phyloP scores from a whole-genome alignment of 2,797 vertebrate species.

The Numenius phaeopus region DNA sequence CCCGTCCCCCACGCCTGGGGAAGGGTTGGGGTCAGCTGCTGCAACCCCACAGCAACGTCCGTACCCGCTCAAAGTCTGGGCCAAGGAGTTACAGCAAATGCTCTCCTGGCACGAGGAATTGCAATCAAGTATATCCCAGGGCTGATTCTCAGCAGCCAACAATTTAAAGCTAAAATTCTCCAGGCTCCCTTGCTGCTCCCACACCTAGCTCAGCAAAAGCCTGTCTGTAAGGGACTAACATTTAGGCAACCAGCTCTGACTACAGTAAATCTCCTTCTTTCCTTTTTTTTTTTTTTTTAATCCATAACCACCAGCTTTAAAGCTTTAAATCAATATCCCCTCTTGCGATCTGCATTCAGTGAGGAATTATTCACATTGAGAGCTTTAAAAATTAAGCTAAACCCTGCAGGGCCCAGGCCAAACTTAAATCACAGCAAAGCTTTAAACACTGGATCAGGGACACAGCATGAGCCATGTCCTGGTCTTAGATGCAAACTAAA shows the following conservation, averaged over 20 bases:
- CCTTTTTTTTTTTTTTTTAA: conserved; percentile 29
- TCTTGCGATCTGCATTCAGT: conserved; percentile 71
- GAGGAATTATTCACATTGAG: conserved; percentile 72
- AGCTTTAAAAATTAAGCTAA: conserved; percentile 75
- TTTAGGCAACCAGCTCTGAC: conserved; percentile 54
- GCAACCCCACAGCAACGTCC: not conserved
- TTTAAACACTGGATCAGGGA: conserved; percentile 72
- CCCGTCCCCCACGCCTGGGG: fast-evolving
- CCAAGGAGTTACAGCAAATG: not conserved
- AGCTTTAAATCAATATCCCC: conserved; percentile 76
- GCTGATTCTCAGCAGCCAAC: conserved; percentile 38
- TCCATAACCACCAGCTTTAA: conserved; percentile 74
- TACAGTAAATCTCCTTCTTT: conserved; percentile 61
- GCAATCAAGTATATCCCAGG: not conserved
- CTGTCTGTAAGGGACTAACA: conserved; percentile 54
- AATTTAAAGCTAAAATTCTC: conserved; percentile 38
- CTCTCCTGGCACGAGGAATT: not conserved
- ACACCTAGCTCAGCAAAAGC: conserved; percentile 52
- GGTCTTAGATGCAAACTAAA: conserved; percentile 63
- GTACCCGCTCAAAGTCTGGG: not conserved
- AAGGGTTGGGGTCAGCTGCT: not conserved
- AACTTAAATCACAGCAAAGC: conserved; percentile 70
- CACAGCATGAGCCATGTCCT: conserved; percentile 58
- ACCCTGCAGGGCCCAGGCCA: conserved; percentile 71
- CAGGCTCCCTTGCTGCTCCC: not conserved